Conservation (phyloP, 2,888 invertebrate species). For the Margaritifera margaritifera region DNA sequence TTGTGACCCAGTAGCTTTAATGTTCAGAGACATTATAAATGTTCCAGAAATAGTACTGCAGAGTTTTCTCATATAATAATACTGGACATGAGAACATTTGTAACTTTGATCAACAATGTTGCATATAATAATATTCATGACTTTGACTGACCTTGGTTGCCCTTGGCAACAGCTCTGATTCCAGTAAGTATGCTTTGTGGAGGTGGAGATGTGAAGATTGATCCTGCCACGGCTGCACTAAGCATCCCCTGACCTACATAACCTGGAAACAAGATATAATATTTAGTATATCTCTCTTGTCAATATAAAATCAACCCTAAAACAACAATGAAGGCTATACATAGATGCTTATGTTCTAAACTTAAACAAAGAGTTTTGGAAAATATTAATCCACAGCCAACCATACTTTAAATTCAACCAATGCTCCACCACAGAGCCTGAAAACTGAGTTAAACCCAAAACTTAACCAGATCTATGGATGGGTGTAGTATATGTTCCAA, state of each 20-base stretch:
- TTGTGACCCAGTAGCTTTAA: too few relatives aligned
- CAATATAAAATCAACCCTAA: neutral
- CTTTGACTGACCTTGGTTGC: slow-evolving; percentile 35
- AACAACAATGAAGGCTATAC: neutral
- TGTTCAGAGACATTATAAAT: too few relatives aligned
- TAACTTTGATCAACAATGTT: too few relatives aligned
- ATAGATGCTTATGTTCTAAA: neutral
- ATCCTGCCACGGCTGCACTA: slow-evolving; percentile 83
- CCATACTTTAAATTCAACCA: too few relatives aligned
- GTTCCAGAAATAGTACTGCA: too few relatives aligned
- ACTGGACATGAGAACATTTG: too few relatives aligned
- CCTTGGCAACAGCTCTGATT: slow-evolving; percentile 77
- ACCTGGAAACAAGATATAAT: slow-evolving; percentile 74
- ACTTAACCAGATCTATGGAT: too few relatives aligned
- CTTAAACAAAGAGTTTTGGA: neutral
- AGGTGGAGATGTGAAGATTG: slow-evolving; percentile 86
- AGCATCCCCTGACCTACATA: slow-evolving; percentile 87
- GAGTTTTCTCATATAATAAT: too few relatives aligned
- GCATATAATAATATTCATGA: neutral
- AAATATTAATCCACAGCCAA: neutral
- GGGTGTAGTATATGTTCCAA: too few relatives aligned
- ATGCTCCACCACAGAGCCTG: too few relatives aligned
- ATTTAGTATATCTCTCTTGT: neutral
- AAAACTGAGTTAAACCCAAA: too few relatives aligned
- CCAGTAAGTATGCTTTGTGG: slow-evolving; percentile 80